phyloP scores from a whole-genome alignment of 2,113 vertebrate genomes.

The Muscicapa adusta region DNA sequence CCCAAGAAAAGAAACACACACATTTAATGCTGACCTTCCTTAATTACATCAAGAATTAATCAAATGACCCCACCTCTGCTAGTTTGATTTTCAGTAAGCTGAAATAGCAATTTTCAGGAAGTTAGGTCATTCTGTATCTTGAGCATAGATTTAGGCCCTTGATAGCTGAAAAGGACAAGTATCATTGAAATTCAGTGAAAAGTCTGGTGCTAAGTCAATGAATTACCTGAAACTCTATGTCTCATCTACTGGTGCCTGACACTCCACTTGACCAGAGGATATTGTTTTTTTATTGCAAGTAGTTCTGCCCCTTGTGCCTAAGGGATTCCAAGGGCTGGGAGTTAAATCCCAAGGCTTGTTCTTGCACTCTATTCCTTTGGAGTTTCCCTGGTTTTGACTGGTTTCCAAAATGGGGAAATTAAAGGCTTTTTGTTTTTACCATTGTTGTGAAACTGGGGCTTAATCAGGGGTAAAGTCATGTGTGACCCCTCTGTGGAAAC shows the following conservation, averaged over 20 bases:
- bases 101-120: background rate
- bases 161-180: background rate
- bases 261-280: background rate
- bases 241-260: background rate
- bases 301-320: background rate
- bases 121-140: background rate
- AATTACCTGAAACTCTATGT: background rate
- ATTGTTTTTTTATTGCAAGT: background rate
- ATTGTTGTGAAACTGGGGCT: background rate
- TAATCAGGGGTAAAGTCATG: background rate
- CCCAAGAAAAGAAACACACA: background rate
- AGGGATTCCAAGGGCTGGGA: background rate
- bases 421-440: background rate
- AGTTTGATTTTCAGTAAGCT: background rate
- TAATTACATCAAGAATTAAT: background rate
- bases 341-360: background rate
- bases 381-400: background rate
- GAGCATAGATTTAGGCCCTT: background rate
- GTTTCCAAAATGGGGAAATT: background rate
- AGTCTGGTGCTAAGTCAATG: background rate
- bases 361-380: background rate
- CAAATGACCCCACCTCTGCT: background rate
- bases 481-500: background rate
- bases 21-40: background rate
- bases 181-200: background rate